A percentile compares a stretch with the other conserved stretches of the same genome.
These are phyloP conservation scores for Acropternis orthonyx DNA, from an alignment of 2,797 vertebrate genomes.

Conservation along the genomic window DNA sequence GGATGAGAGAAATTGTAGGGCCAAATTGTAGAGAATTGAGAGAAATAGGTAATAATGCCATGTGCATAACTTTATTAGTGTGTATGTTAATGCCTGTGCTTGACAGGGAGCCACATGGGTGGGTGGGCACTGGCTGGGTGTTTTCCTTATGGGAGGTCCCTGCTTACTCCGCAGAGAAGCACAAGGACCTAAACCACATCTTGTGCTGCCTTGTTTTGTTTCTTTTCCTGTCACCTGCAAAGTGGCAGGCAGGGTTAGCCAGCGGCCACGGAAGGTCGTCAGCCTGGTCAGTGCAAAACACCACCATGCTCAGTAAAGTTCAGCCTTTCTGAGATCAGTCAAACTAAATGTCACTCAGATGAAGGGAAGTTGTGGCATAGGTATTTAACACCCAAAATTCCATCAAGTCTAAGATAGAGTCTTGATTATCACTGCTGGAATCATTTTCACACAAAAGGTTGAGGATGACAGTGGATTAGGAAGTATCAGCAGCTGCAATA, in stretches of 20 bases:
- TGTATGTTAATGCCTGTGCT: background rate
- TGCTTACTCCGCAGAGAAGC: background rate
- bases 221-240: background rate
- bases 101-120: background rate
- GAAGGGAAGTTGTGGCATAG: background rate
- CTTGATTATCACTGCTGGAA: background rate
- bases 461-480: background rate
- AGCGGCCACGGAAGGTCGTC: fast-evolving
- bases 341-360: background rate
- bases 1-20: background rate
- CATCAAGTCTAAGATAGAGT: background rate
- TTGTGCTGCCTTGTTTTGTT: background rate
- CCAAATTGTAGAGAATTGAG: no score
- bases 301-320: background rate
- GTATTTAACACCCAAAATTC: background rate
- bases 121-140: background rate
- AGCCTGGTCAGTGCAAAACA: background rate
- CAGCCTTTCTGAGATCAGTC: background rate
- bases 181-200: background rate
- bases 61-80: background rate
- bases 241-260: background rate
- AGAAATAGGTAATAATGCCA: background rate
- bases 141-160: background rate
- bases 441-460: background rate
- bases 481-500: background rate